Evolutionary conservation across 30 jellyfish, hydroid and myxozoan genomes (phyloP).

Genomic region (Turritopsis dohrnii): DNA sequence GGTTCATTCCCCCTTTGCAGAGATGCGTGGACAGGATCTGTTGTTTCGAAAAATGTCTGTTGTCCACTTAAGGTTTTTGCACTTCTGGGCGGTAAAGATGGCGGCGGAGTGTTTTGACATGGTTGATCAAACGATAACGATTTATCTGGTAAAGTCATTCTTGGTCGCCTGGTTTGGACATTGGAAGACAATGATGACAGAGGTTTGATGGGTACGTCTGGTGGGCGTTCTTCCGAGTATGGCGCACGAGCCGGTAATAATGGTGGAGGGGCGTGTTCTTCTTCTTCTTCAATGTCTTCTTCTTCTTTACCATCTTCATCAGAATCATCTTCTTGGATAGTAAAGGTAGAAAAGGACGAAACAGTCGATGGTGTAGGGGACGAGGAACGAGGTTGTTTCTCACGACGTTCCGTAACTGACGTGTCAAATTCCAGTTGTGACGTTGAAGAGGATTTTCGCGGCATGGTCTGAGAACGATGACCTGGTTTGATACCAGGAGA

Average conservation of each 20-base stretch:
- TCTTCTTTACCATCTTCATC: slow-evolving; percentile 26
- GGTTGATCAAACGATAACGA: neutral
- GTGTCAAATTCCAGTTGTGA: slow-evolving; percentile 5
- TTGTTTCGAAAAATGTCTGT: neutral
- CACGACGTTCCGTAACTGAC: slow-evolving; percentile 12
- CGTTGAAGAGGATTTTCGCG: slow-evolving; percentile 24
- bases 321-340: slow-evolving; percentile 10
- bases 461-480: slow-evolving; percentile 6
- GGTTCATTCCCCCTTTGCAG: neutral
- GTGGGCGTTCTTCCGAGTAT: slow-evolving; percentile 14
- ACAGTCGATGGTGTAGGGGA: slow-evolving; percentile 34
- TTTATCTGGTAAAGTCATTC: neutral
- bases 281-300: slow-evolving; percentile 5
- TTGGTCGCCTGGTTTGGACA: neutral
- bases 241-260: slow-evolving; percentile 28
- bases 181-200: neutral
- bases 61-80: neutral
- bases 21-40: neutral
- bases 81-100: slow-evolving; percentile 14
- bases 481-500: slow-evolving; percentile 98
- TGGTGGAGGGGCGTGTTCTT: slow-evolving; percentile 24
- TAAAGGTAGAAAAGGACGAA: slow-evolving; percentile 22
- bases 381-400: slow-evolving; percentile 7
- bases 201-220: slow-evolving; percentile 27
- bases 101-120: neutral